phyloP scores from a whole-genome alignment of 2,113 vertebrate species.

The Taurulus bubalis region DNA sequence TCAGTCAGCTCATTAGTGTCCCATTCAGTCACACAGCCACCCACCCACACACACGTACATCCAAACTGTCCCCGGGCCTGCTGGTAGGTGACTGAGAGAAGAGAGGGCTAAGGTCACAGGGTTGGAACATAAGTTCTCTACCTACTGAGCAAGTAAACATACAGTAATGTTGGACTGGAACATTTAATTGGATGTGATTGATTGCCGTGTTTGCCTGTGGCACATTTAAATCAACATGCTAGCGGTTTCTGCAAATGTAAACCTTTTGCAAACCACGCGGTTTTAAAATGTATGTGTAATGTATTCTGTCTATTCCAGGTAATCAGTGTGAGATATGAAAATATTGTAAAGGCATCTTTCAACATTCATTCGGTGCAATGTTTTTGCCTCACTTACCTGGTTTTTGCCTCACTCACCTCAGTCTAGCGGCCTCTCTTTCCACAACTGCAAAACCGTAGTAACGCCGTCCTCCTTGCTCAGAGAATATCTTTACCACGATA shows the following conservation, averaged over 20 bases:
- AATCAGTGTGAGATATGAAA: not conserved
- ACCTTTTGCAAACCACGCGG: not conserved
- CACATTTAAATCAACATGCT: not conserved
- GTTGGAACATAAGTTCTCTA: not conserved
- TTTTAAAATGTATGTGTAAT: not conserved
- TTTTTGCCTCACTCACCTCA: too few relatives aligned
- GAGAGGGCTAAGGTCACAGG: slow-evolving; percentile 37
- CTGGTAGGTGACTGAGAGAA: slow-evolving; percentile 41
- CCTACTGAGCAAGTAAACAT: slow-evolving; percentile 35
- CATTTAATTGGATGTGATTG: slow-evolving; percentile 23
- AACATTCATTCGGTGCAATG: not conserved
- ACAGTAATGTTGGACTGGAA: not conserved
- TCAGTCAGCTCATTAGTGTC: slow-evolving; percentile 74
- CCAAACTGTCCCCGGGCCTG: slow-evolving; percentile 30
- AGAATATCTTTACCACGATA: not conserved
- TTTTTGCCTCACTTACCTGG: too few relatives aligned
- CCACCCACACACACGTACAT: slow-evolving; percentile 8
- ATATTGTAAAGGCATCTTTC: not conserved
- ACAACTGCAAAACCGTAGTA: too few relatives aligned
- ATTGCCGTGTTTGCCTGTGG: not conserved
- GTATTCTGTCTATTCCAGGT: not conserved
- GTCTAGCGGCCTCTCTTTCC: too few relatives aligned
- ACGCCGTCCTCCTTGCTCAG: not conserved
- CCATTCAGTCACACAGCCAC: slow-evolving; percentile 42
- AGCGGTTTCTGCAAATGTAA: not conserved